Evolutionary conservation across 2,797 vertebrate genomes (phyloP), one percentile per base, ranked within the genome.

Genomic region (Syngnathus rostellatus): DNA sequence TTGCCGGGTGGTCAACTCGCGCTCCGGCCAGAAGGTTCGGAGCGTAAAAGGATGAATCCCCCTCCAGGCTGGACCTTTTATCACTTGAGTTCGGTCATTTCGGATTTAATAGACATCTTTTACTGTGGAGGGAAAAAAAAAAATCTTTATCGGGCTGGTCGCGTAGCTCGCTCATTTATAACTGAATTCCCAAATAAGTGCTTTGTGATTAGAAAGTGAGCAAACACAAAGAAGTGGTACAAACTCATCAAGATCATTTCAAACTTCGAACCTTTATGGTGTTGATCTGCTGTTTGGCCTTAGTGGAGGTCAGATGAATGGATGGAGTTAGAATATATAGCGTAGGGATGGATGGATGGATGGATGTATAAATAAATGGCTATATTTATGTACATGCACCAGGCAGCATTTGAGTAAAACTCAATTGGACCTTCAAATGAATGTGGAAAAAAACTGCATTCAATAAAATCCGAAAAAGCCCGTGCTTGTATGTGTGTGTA

Each of bases 1-100:
- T 63, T 23, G 23, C 53, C 63, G 25, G 7, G 39, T 37, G 59
- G 38, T 61, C 59, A 40, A n/a, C 55, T 57, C 25, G 16, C 51
- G 62, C 41, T 70, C 37, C 2, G 53, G n/a, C 38, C 41, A 63
- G 69, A 65, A 62, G 65, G 25, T 65, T 46, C 38, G 45, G 50
- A 68, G 60, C 60, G 19, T 69, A 39, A 68, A 31, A 62, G 64
- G 54, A 54, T 23, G 6, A 45, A 70, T 65, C 39, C 62, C 63
- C 21, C 61, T 16, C 14, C 62, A 31, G 62, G 23, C 43, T 63
- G 43, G 14, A 46, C 8, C 16, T 63, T 63, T 63, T 63, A 63
- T 63, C 45, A 11, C 19, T 8, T 31, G 45, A 37, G 23, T 17
- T 48, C 14, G 21, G 60, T 63, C 43, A 48, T 46, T 38, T 63